Evolutionary conservation across 2,888 invertebrate species (phyloP).

Genomic region (Phoenoteleia sp.): DNA sequence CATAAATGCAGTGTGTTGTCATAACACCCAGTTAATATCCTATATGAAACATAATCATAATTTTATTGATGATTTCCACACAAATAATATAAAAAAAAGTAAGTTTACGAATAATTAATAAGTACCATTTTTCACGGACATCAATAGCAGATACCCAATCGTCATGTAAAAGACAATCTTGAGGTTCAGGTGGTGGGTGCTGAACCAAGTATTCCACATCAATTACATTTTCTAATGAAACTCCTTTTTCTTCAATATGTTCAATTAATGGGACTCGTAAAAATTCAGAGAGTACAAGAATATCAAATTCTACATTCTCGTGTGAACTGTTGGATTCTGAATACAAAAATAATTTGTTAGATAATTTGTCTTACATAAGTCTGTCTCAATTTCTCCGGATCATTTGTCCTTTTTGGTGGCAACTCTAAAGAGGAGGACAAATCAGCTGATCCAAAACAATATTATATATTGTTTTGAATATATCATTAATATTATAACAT

Average conservation of each 20-base stretch:
- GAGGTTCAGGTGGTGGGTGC: slow-evolving; percentile 96
- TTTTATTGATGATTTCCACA: too few species aligned
- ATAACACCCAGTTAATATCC: slow-evolving; percentile 97
- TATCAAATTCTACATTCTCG: slow-evolving; percentile 92
- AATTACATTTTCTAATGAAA: slow-evolving; percentile 94
- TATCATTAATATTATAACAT: too few species aligned
- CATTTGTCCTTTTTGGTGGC: too few species aligned
- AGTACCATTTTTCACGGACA: slow-evolving; percentile 90
- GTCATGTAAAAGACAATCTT: slow-evolving; percentile 97
- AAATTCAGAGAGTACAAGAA: slow-evolving; percentile 94
- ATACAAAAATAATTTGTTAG: too few species aligned
- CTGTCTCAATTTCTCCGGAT: too few species aligned
- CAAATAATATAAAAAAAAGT: slow-evolving; percentile 19
- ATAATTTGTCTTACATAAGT: too few species aligned
- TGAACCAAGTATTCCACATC: slow-evolving; percentile 97
- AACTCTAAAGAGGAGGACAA: too few species aligned
- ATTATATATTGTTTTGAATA: too few species aligned
- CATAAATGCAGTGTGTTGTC: slow-evolving; percentile 97
- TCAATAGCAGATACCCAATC: slow-evolving; percentile 99
- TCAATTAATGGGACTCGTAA: slow-evolving; percentile 91
- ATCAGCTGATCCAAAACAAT: too few species aligned
- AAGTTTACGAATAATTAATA: background rate
- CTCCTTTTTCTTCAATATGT: slow-evolving; percentile 92
- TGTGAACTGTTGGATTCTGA: slow-evolving; percentile 80
- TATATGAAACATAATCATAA: slow-evolving; percentile 83